Evolutionary conservation across 2,797 vertebrate species (phyloP), one percentile per base, ranked within the genome.

Genomic region (Thamnophis elegans): DNA sequence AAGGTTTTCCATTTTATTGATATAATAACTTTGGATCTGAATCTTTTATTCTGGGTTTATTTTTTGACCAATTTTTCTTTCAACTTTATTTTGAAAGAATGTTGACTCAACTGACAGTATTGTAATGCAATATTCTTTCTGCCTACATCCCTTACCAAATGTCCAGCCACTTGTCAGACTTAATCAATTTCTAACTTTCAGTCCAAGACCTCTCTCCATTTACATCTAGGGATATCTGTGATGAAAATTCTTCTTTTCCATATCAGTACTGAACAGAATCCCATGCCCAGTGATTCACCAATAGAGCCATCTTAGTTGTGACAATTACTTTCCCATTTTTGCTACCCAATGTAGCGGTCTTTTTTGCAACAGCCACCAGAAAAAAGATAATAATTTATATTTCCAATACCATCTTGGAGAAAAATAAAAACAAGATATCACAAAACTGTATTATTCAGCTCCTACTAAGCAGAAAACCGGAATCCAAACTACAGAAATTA

Each of bases 241-340:
- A 0, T n/a, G 91, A 91, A 91, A 94, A 22, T 92, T 36, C 22
- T 51, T 90, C 92, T 96, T 91, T 94, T 95, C 93, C 91, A n/a
- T 92, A 96, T 91, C 96, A 93, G 22, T 87, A 7, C 60, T 73
- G 85, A 94, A 94, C 92, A 92, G 92, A 93, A 93, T 96, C 95
- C 94, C 94, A 95, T 94, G 94, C 20, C 0, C 93, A 95, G 93
- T 95, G 92, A 92, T 96, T 94, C 94, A 93, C 5, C 12, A 8
- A 91, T 85, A 94, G 1, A 95, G 88, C 55, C 58, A 94, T 91
- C 55, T 13, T 68, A 93, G 94, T 82, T 89, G 85, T 92, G 20
- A 88, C 88, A 96, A 93, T 54, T 0, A 0, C 92, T 92, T 91
- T 93, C 92, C 89, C 47, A 91, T 10, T 3, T 85, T 93, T 62